Evolutionary conservation across 2,113 vertebrate genomes (phyloP).

Genomic region (Clinocottus analis): DNA sequence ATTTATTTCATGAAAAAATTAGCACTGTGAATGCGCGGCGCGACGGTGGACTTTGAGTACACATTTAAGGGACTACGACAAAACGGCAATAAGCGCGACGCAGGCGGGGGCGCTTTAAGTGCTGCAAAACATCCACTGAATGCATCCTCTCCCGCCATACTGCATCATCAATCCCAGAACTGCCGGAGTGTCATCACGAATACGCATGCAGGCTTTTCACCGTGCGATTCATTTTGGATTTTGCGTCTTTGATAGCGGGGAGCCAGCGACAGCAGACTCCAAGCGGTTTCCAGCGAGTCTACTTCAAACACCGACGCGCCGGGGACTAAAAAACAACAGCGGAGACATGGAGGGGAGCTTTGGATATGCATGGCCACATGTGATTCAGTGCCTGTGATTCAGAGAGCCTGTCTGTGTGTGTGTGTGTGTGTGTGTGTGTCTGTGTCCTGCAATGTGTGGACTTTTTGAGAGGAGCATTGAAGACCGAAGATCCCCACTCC

Average conservation of each 20-base stretch:
- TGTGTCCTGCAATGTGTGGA: constrained; percentile 26
- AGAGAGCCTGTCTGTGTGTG: too few species aligned
- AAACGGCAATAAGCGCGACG: too few species aligned
- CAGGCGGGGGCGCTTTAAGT: background rate
- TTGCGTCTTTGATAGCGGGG: constrained; percentile 60
- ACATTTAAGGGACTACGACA: background rate
- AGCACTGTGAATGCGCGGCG: background rate
- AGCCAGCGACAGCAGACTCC: constrained; percentile 27
- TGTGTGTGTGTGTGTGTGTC: constrained; percentile 10
- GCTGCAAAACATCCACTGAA: background rate
- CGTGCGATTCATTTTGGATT: constrained; percentile 60
- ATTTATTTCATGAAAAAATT: background rate
- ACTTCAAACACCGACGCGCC: too few species aligned
- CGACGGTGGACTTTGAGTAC: background rate
- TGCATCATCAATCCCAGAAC: background rate
- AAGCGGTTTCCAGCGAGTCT: too few species aligned
- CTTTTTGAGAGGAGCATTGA: constrained; percentile 37
- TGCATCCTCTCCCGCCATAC: background rate
- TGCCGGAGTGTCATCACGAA: constrained; percentile 5
- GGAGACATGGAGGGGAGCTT: too few species aligned
- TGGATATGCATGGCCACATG: too few species aligned
- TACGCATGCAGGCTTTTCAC: constrained; percentile 28
- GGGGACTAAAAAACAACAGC: too few species aligned
- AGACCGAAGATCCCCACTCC: constrained; percentile 34
- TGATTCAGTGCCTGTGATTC: too few species aligned